A percentile compares a stretch with the other conserved stretches of the same genome.
phyloP scores from a whole-genome alignment of 92 coral and sea anemone species.

The Paragorgia papillata region DNA sequence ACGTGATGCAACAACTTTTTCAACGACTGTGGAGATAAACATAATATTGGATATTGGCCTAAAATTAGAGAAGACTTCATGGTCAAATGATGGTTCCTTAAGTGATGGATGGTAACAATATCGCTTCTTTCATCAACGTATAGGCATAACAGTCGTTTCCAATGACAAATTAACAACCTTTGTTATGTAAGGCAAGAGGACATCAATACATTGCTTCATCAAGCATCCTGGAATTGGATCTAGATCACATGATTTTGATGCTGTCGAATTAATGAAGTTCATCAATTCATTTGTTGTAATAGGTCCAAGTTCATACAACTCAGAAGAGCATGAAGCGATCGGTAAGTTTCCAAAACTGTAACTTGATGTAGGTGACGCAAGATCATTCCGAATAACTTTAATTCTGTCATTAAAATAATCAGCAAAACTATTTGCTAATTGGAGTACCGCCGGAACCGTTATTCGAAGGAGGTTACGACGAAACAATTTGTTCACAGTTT shows the following conservation, averaged over 20 bases:
- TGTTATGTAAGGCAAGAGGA: slow-evolving; percentile 43
- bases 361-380: too few relatives aligned
- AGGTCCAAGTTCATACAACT: slow-evolving; percentile 17
- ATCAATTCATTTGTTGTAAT: slow-evolving; percentile 38
- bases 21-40: slow-evolving; percentile 35
- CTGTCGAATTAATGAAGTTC: slow-evolving; percentile 18
- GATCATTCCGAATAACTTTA: too few relatives aligned
- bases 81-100: slow-evolving; percentile 35
- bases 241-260: slow-evolving; percentile 44
- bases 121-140: slow-evolving; percentile 36
- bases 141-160: slow-evolving; percentile 32
- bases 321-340: too few relatives aligned
- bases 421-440: too few relatives aligned
- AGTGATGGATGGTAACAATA: slow-evolving; percentile 32
- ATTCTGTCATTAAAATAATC: too few relatives aligned
- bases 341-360: too few relatives aligned
- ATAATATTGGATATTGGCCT: slow-evolving; percentile 41
- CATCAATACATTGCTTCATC: slow-evolving; percentile 44
- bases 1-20: slow-evolving; percentile 34
- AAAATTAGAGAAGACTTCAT: slow-evolving; percentile 11
- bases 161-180: slow-evolving; percentile 53
- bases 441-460: too few relatives aligned
- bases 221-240: slow-evolving; percentile 42
- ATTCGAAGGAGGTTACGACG: too few relatives aligned
- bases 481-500: too few relatives aligned